Conservation (phyloP, 1,140 invertebrate species). For the Babylonia areolata region DNA sequence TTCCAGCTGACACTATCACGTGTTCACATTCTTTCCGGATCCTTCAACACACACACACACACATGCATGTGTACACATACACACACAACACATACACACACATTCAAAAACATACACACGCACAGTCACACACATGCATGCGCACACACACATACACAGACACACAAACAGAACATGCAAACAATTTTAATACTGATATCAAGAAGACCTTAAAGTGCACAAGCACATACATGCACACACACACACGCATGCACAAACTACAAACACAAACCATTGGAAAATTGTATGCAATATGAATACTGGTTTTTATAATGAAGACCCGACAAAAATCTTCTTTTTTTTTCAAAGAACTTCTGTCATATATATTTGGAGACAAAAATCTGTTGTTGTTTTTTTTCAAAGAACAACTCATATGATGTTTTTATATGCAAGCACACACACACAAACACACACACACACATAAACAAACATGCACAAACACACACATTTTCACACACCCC, state of each 20-base stretch:
- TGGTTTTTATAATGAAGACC: too few species aligned
- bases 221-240: background rate
- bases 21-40: background rate
- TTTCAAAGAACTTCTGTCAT: too few species aligned
- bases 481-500: too few species aligned
- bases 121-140: background rate
- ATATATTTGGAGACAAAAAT: too few species aligned
- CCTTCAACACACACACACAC: background rate
- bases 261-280: background rate
- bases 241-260: background rate
- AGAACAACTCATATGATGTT: too few species aligned
- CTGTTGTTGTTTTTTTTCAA: too few species aligned
- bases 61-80: background rate
- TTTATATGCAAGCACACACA: too few species aligned
- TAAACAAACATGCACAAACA: too few species aligned
- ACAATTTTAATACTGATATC: too few species aligned
- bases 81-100: background rate
- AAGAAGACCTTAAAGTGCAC: background rate
- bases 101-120: background rate
- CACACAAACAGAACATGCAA: background rate
- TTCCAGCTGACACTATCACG: slow-evolving; percentile 47
- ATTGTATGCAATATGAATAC: too few species aligned
- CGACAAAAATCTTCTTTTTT: too few species aligned
- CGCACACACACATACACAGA: background rate
- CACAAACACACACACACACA: slow-evolving; percentile 12